Percentiles rank a stretch among this genome's conserved stretches.
phyloP scores from a whole-genome alignment of 2,888 invertebrate genomes.

The Xanthia icteritia region DNA sequence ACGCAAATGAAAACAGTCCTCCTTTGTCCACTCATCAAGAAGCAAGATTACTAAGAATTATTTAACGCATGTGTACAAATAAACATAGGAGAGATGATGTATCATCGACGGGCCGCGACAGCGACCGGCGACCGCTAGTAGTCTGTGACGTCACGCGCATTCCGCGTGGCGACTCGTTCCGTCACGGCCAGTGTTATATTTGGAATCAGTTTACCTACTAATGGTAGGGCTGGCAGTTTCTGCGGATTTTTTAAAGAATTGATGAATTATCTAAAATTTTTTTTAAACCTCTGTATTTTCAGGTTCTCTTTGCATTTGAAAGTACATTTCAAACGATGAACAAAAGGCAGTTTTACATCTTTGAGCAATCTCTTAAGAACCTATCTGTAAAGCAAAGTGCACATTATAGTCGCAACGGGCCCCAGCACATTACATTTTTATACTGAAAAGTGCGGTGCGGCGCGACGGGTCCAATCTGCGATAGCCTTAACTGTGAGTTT shows the following conservation, averaged over 20 bases:
- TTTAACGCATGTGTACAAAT: conserved; percentile 61
- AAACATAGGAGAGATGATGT: conserved; percentile 70
- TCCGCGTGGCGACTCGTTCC: conserved; percentile 78
- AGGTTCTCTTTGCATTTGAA: not conserved
- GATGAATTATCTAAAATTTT: not conserved
- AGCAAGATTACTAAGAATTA: conserved; percentile 45
- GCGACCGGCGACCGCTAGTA: conserved; percentile 37
- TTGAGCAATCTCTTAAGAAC: not conserved
- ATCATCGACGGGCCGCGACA: conserved; percentile 68
- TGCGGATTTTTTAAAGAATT: not conserved
- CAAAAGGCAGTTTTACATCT: not conserved
- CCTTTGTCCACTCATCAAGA: conserved; percentile 48
- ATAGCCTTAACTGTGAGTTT: not conserved
- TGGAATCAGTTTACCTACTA: conserved; percentile 81
- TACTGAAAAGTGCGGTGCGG: not conserved
- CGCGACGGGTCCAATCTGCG: not conserved
- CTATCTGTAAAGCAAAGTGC: not conserved
- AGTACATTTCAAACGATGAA: not conserved
- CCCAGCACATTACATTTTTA: not conserved
- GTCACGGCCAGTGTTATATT: conserved; percentile 85
- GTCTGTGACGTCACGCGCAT: conserved; percentile 81
- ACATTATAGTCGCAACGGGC: not conserved
- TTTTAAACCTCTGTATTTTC: too few species aligned
- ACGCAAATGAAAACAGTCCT: conserved; percentile 23
- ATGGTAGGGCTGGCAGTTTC: conserved; percentile 67